These are phyloP conservation scores for Malurus leucopterus DNA, from an alignment of 2,797 vertebrate genomes.

Conservation along the genomic window DNA sequence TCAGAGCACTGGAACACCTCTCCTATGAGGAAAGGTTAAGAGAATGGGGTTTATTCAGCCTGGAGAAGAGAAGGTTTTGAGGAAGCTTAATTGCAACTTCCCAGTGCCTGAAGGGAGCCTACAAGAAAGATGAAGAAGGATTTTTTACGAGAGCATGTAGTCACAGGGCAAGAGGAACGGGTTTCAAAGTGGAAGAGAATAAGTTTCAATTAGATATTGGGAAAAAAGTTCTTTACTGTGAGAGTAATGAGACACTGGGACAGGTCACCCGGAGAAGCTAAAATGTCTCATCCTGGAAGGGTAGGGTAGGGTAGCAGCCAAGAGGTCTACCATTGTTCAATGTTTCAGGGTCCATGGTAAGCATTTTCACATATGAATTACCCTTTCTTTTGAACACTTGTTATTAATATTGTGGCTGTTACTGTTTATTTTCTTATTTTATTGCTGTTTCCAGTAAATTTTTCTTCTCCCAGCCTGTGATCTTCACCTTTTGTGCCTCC, in stretches of 20 bases:
- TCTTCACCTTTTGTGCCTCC: neutral
- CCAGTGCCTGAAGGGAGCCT: neutral
- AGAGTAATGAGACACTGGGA: neutral
- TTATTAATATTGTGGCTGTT: neutral
- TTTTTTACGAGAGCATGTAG: neutral
- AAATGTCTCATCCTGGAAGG: fast-evolving
- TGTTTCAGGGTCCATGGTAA: fast-evolving
- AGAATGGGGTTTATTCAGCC: neutral
- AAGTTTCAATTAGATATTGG: neutral
- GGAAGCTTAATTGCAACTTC: neutral
- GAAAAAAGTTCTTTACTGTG: neutral
- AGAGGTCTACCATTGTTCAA: neutral
- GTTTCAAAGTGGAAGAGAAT: neutral
- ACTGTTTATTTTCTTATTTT: neutral
- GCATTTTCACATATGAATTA: neutral
- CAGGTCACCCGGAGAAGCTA: neutral
- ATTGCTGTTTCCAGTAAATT: neutral
- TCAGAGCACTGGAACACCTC: neutral
- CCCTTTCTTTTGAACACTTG: neutral
- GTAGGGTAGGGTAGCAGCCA: fast-evolving
- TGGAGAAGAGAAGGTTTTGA: neutral
- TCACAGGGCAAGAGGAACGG: too few species aligned
- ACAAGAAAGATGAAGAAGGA: neutral
- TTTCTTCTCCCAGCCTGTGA: neutral
- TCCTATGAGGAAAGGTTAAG: neutral